These are phyloP conservation scores for Dipodomys stephensi DNA, from an alignment of 2,113 vertebrate species.

Conservation along the genomic window DNA sequence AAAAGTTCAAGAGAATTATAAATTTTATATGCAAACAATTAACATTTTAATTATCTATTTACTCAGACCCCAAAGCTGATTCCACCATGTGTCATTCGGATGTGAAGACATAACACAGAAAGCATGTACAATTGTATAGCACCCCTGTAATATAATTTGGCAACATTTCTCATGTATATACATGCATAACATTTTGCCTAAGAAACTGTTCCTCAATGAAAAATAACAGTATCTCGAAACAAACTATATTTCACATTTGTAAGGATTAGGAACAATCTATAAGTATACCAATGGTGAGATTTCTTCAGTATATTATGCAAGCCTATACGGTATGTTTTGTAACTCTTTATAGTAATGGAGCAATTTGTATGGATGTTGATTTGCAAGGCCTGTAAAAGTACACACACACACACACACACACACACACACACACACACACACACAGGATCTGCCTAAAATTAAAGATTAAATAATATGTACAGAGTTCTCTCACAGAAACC, in stretches of 20 bases:
- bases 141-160: background rate
- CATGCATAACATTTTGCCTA: background rate
- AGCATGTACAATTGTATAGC: background rate
- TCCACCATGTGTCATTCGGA: background rate
- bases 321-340: background rate
- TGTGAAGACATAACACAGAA: background rate
- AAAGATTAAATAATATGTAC: background rate
- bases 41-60: background rate
- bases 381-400: conserved; percentile 19
- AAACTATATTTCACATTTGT: background rate
- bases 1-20: background rate
- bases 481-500: background rate
- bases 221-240: no score
- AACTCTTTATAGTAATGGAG: conserved; percentile 1
- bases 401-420: no score
- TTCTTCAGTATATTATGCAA: background rate
- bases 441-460: no score
- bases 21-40: background rate
- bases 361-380: background rate
- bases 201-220: conserved; percentile 13
- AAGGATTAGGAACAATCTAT: background rate
- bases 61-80: background rate
- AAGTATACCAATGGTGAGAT: background rate
- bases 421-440: no score
- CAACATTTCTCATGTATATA: background rate